These are phyloP conservation scores for Benitochromis conjunctus DNA, from an alignment of 2,113 vertebrate genomes.

Conservation along the genomic window DNA sequence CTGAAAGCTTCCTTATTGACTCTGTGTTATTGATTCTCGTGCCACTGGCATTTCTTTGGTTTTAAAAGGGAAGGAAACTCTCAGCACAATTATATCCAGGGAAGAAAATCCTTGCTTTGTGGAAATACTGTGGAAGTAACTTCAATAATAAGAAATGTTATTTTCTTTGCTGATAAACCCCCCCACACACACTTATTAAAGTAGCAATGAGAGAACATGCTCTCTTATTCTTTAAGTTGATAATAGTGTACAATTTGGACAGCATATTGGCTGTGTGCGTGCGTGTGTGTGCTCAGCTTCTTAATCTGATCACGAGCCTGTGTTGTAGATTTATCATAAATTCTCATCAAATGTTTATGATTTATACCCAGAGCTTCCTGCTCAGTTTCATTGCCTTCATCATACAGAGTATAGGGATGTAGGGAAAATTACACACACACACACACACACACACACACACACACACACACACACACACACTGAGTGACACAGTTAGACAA, in stretches of 20 bases:
- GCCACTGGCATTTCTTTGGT: slow-evolving; percentile 29
- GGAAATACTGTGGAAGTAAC: neutral
- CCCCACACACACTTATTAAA: neutral
- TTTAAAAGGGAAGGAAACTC: slow-evolving; percentile 32
- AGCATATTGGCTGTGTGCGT: neutral
- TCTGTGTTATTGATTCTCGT: slow-evolving; percentile 34
- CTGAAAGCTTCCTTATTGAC: slow-evolving; percentile 40
- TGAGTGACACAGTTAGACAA: neutral
- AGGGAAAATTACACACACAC: neutral
- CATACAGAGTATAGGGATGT: neutral
- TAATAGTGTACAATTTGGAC: neutral
- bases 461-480: neutral
- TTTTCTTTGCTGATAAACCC: neutral
- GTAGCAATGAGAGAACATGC: neutral
- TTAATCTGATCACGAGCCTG: neutral
- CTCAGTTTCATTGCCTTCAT: slow-evolving; percentile 13
- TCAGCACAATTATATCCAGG: neutral
- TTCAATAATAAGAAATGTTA: fast-evolving
- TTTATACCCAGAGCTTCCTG: neutral
- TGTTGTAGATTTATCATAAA: slow-evolving; percentile 20
- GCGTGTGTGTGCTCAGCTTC: neutral
- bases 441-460: neutral
- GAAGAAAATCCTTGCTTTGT: neutral
- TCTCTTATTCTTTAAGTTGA: neutral
- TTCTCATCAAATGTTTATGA: slow-evolving; percentile 28